phyloP scores from a whole-genome alignment of 2,797 vertebrate genomes.

The Enteromius fasciolatus region DNA sequence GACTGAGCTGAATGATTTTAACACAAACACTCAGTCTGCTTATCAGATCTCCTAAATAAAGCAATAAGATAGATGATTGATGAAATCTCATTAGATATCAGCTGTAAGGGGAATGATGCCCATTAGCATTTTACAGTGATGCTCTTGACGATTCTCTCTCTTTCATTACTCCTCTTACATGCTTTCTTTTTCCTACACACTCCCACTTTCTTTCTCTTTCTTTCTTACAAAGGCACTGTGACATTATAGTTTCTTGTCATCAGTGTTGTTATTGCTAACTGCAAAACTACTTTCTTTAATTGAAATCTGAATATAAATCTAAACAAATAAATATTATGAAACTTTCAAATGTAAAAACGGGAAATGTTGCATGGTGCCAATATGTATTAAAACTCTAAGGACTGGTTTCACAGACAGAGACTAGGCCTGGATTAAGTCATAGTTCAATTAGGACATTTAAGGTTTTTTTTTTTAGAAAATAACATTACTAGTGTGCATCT shows the following conservation, averaged over 20 bases:
- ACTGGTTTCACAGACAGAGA: too few relatives aligned
- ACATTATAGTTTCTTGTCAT: not conserved
- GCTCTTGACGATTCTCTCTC: slow-evolving; percentile 1
- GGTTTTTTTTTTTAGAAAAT: too few relatives aligned
- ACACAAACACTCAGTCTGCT: slow-evolving; percentile 44
- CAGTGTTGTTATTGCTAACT: not conserved
- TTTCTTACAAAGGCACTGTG: not conserved
- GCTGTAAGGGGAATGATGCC: slow-evolving; percentile 9
- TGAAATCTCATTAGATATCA: slow-evolving; percentile 28
- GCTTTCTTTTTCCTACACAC: not conserved
- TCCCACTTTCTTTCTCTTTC: not conserved
- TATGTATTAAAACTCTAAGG: not conserved
- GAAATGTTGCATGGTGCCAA: not conserved
- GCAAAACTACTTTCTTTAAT: not conserved
- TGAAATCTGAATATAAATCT: not conserved
- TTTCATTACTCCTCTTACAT: not conserved
- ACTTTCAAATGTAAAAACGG: not conserved
- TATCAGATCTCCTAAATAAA: slow-evolving; percentile 15
- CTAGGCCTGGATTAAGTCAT: too few relatives aligned
- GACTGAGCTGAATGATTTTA: slow-evolving; percentile 25
- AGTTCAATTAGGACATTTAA: too few relatives aligned
- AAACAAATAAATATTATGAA: not conserved
- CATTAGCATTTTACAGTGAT: slow-evolving; percentile 4
- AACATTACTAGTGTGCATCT: too few relatives aligned
- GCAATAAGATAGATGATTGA: slow-evolving; percentile 30